phyloP scores from a whole-genome alignment of 2,888 invertebrate genomes.

The Venusia cambrica region DNA sequence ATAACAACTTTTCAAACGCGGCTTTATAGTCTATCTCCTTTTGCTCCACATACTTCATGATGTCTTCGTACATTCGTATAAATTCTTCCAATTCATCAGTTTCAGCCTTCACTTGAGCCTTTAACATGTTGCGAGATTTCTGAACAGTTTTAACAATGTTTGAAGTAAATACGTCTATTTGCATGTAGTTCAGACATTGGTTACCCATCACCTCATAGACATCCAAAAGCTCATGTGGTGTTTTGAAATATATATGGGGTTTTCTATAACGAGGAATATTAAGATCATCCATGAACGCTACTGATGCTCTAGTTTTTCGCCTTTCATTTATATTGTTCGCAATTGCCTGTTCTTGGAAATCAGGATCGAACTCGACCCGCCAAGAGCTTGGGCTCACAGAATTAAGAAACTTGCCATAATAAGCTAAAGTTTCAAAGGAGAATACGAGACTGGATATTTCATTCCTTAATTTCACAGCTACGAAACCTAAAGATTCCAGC shows the following conservation, averaged over 20 bases:
- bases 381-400: conserved; percentile 33
- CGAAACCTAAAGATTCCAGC: conserved; percentile 32
- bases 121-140: conserved; percentile 27
- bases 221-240: conserved; percentile 32
- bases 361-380: conserved; percentile 23
- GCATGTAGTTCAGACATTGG: conserved; percentile 42
- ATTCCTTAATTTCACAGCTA: conserved; percentile 36
- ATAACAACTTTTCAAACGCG: conserved; percentile 34
- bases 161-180: conserved; percentile 30
- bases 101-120: conserved; percentile 22
- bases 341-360: conserved; percentile 4
- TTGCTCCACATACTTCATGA: conserved; percentile 32
- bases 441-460: conserved; percentile 27
- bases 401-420: conserved; percentile 38
- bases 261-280: conserved; percentile 18
- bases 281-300: conserved; percentile 18
- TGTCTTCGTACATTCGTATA: conserved; percentile 22
- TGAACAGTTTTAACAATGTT: conserved; percentile 25
- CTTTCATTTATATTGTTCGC: not conserved
- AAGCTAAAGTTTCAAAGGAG: conserved; percentile 33
- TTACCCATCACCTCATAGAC: conserved; percentile 30
- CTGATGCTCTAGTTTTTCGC: conserved; percentile 8
- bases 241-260: conserved; percentile 32
- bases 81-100: conserved; percentile 27
- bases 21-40: conserved; percentile 30